Evolutionary conservation across 2,888 invertebrate genomes (phyloP), one percentile per base, ranked within the genome.

Genomic region (Spilosoma lubricipeda): DNA sequence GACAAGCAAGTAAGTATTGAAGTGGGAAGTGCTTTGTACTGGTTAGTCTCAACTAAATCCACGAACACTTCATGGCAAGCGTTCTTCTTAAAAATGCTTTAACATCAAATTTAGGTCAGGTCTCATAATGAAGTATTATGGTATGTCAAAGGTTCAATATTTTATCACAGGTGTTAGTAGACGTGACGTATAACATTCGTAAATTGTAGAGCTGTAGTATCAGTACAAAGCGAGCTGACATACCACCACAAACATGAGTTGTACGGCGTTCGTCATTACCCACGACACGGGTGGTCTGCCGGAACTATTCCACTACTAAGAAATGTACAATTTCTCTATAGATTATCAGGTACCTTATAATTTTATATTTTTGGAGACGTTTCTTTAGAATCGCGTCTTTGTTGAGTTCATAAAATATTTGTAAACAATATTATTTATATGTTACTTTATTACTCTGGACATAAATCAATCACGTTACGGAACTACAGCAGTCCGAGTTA

Each of bases 221-320:
- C 83, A 77, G 82, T 81, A 86, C 82, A 81, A 83, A 83, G 78
- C 79, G 77, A 82, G 78, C 84, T 87, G 84, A 79, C 83, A 87
- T 85, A 79, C 84, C 79, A 76, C 80, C 81, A 87, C 88, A 84
- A 87, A 89, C 86, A 86, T 83, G 81, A 89, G 80, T 85, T 85
- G 85, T 85, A 86, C 81, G 85, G 83, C 82, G 79, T 80, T 85
- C 87, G 86, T 84, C 82, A 88, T 89, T 89, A 88, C 85, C 80
- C 82, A 85, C 88, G 80, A 84, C 83, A 80, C 86, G 91, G 91
- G 91, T 91, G 92, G 92, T 90, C 92, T 85, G 85, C 82, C 79
- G 77, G 84, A 85, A 85, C 87, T 82, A 63, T 36, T 66, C 71
- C 69, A 77, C 71, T 84, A 82, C 85, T 76, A 77, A 82, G 86